Evolutionary conservation across 2,113 vertebrate genomes (phyloP).

Genomic region (Microtus montanus): DNA sequence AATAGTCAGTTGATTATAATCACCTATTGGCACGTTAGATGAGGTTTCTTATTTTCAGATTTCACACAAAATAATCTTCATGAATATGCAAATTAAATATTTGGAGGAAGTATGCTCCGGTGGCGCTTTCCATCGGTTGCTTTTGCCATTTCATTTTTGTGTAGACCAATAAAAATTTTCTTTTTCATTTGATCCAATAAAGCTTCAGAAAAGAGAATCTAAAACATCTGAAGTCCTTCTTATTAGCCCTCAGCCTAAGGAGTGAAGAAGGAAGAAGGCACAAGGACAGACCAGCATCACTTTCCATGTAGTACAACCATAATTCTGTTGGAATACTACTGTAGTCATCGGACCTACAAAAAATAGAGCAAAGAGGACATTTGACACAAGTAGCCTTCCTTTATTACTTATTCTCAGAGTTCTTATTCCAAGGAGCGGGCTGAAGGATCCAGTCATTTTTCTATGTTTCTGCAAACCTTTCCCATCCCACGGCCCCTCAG

Average conservation of each 20-base stretch:
- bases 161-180: slow-evolving; percentile 7
- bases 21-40: not conserved
- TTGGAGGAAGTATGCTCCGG: slow-evolving; percentile 14
- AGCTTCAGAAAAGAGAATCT: slow-evolving; percentile 34
- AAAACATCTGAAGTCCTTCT: slow-evolving; percentile 47
- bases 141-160: slow-evolving; percentile 45
- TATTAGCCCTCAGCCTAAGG: slow-evolving; percentile 44
- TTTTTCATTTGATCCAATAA: slow-evolving; percentile 37
- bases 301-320: slow-evolving; percentile 49
- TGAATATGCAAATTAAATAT: slow-evolving; percentile 49
- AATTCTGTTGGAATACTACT: slow-evolving; percentile 61
- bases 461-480: not conserved
- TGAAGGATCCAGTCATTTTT: not conserved
- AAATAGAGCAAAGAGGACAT: slow-evolving; percentile 42
- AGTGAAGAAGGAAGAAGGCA: slow-evolving; percentile 24
- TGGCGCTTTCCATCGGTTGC: slow-evolving; percentile 8
- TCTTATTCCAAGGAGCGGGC: slow-evolving; percentile 53
- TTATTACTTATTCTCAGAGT: slow-evolving; percentile 57
- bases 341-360: slow-evolving; percentile 43
- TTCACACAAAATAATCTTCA: slow-evolving; percentile 27
- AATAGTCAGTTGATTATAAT: slow-evolving; percentile 63
- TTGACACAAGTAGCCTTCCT: slow-evolving; percentile 51
- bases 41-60: slow-evolving; percentile 53
- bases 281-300: not conserved
- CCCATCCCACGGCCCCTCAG: not conserved